phyloP scores from a whole-genome alignment of 1,140 invertebrate species.

The Drosophila nikananu region DNA sequence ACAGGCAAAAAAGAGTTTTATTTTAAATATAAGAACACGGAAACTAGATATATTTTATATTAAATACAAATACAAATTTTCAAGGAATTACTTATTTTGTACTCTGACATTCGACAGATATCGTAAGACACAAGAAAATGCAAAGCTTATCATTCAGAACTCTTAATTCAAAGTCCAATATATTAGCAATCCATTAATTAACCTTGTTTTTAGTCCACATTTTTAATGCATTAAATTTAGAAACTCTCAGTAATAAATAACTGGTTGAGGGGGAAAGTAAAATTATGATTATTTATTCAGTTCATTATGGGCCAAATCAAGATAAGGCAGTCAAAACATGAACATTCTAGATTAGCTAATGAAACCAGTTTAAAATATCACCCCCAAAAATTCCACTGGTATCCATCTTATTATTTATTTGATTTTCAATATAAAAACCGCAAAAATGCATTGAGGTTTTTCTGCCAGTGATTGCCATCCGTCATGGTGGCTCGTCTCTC shows the following conservation, averaged over 20 bases:
- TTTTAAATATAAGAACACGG: background rate
- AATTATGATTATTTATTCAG: slow-evolving; percentile 45
- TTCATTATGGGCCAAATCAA: slow-evolving; percentile 32
- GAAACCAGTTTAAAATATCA: slow-evolving; percentile 16
- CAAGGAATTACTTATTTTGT: background rate
- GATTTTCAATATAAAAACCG: background rate
- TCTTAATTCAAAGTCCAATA: background rate
- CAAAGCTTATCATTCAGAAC: background rate
- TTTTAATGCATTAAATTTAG: background rate
- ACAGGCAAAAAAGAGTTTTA: slow-evolving; percentile 3
- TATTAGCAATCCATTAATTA: background rate
- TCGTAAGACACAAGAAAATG: background rate
- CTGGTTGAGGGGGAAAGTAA: slow-evolving; percentile 24
- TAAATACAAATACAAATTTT: background rate
- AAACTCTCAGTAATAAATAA: background rate
- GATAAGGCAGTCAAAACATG: slow-evolving; percentile 31
- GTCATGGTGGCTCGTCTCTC: slow-evolving; percentile 65
- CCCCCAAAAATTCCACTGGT: background rate
- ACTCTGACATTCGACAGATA: background rate
- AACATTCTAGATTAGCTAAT: slow-evolving; percentile 3
- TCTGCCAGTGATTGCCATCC: slow-evolving; percentile 50
- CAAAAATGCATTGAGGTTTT: background rate
- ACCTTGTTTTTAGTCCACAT: background rate
- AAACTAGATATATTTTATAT: too few species aligned
- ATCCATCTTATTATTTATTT: background rate